Conservation (phyloP, 2,888 invertebrate genomes). For the Emesis furor region DNA sequence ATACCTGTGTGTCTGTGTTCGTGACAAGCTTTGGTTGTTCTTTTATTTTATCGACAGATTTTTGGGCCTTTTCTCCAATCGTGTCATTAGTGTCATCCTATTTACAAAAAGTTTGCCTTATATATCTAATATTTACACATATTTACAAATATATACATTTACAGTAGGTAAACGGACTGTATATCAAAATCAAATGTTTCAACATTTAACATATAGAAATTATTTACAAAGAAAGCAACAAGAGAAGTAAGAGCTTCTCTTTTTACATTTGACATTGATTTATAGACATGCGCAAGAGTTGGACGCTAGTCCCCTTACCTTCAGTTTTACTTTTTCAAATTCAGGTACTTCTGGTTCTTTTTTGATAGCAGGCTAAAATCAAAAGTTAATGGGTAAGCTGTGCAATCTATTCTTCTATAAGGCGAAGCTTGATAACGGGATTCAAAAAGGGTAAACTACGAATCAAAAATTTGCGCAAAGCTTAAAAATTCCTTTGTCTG, state of each 20-base stretch:
- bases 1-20: slow-evolving; percentile 83
- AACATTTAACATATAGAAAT: slow-evolving; percentile 37
- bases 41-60: slow-evolving; percentile 84
- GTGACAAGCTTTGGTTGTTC: slow-evolving; percentile 88
- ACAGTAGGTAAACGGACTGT: background rate
- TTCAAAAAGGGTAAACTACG: slow-evolving; percentile 20
- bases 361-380: slow-evolving; percentile 87
- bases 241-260: slow-evolving; percentile 6
- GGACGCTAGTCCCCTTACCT: slow-evolving; percentile 83
- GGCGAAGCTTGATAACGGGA: slow-evolving; percentile 30
- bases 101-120: slow-evolving; percentile 80
- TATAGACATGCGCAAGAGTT: slow-evolving; percentile 17
- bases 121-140: slow-evolving; percentile 7
- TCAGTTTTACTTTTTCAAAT: slow-evolving; percentile 86
- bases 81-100: slow-evolving; percentile 85
- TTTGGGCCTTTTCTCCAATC: slow-evolving; percentile 83
- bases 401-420: slow-evolving; percentile 58
- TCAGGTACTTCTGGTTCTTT: slow-evolving; percentile 81
- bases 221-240: slow-evolving; percentile 25
- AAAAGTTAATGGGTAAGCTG: slow-evolving; percentile 85
- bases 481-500: slow-evolving; percentile 24
- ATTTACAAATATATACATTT: slow-evolving; percentile 18
- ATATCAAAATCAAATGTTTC: background rate
- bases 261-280: slow-evolving; percentile 16
- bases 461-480: slow-evolving; percentile 37